Percentiles rank a stretch among this genome's conserved stretches.
phyloP scores from a whole-genome alignment of 2,888 invertebrate species.

The Heliconius ethilla region DNA sequence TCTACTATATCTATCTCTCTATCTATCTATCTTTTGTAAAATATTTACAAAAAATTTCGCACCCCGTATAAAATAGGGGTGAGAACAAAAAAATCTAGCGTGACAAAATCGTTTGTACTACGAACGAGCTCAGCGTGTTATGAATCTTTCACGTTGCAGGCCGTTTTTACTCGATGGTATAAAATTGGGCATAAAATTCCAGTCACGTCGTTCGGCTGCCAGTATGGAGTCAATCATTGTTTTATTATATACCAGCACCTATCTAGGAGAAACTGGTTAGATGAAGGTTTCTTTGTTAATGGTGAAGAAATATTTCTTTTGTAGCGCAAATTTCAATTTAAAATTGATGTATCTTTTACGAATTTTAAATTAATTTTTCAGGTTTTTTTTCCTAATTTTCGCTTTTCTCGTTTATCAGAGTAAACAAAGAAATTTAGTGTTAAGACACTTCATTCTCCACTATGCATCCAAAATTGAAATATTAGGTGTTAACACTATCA shows the following conservation, averaged over 20 bases:
- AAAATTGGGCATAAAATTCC: constrained; percentile 73
- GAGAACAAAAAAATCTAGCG: constrained; percentile 38
- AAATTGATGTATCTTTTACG: not conserved
- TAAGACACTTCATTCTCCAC: too few relatives aligned
- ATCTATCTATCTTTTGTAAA: constrained; percentile 32
- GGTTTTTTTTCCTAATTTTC: too few relatives aligned
- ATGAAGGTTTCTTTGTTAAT: constrained; percentile 31
- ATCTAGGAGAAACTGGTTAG: constrained; percentile 29
- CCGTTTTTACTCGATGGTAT: constrained; percentile 69
- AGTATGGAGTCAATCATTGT: constrained; percentile 76
- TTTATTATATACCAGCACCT: constrained; percentile 63
- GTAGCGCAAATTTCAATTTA: not conserved
- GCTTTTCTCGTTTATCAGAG: too few relatives aligned
- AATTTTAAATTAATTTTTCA: too few relatives aligned
- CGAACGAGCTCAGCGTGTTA: constrained; percentile 51
- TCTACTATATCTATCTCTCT: constrained; percentile 23
- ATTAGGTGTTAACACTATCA: too few relatives aligned
- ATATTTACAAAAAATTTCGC: constrained; percentile 36
- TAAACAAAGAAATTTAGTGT: too few relatives aligned
- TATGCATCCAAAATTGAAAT: too few relatives aligned
- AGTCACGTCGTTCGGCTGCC: constrained; percentile 63
- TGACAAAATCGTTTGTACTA: constrained; percentile 47
- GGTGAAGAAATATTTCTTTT: not conserved
- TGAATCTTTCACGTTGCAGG: constrained; percentile 69
- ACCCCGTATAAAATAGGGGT: constrained; percentile 32